These are phyloP conservation scores for Opisthocomus hoazin DNA, from an alignment of 2,113 vertebrate genomes.

Conservation along the genomic window DNA sequence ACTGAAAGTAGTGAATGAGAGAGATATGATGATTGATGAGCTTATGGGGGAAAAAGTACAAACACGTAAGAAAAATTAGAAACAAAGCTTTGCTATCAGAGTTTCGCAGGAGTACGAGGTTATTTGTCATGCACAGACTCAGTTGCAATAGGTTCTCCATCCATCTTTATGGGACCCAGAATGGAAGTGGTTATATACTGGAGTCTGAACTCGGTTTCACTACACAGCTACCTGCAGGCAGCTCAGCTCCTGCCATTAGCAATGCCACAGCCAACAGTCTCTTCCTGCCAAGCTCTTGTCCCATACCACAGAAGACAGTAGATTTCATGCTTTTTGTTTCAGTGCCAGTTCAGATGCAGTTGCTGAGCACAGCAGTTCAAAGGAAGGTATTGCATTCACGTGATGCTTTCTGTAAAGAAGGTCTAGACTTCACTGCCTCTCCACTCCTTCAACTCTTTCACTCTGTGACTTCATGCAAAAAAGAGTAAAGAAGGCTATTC, in stretches of 20 bases:
- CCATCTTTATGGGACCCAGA: background rate
- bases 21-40: background rate
- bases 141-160: background rate
- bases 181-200: background rate
- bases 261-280: background rate
- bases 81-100: background rate
- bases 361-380: background rate
- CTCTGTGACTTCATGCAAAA: background rate
- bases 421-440: background rate
- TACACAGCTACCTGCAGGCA: background rate
- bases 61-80: background rate
- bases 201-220: background rate
- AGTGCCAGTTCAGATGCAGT: background rate
- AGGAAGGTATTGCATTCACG: background rate
- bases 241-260: background rate
- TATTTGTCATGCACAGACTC: background rate
- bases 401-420: background rate
- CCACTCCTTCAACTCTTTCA: background rate
- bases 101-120: background rate
- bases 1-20: background rate
- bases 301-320: background rate
- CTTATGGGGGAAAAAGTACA: background rate
- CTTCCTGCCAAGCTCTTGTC: background rate
- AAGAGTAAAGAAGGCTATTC: background rate
- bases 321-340: background rate